Conservation (phyloP, 2,888 invertebrate genomes). For the Drosophila setosimentum region DNA sequence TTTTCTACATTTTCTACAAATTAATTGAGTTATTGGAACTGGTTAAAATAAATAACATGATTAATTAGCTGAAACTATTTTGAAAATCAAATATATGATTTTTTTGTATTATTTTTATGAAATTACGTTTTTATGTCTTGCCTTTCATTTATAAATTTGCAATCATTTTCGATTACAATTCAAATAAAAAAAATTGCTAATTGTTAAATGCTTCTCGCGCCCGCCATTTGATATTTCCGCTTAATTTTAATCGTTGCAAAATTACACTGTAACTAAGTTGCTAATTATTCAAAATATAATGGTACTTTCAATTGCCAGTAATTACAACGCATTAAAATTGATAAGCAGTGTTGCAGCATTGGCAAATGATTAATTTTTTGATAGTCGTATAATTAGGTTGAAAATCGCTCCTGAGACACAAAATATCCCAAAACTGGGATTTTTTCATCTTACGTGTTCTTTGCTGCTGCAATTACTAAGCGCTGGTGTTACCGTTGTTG, state of each 20-base stretch:
- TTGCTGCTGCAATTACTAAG: slow-evolving; percentile 18
- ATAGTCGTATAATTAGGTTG: not conserved
- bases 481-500: slow-evolving; percentile 27
- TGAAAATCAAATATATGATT: too few species aligned
- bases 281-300: slow-evolving; percentile 64
- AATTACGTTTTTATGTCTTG: not conserved
- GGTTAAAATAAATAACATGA: too few species aligned
- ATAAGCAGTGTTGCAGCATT: slow-evolving; percentile 47
- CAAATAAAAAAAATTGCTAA: not conserved
- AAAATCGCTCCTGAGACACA: not conserved
- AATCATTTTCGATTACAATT: not conserved
- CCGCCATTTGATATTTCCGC: slow-evolving; percentile 66
- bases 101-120: not conserved
- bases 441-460: slow-evolving; percentile 36
- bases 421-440: not conserved
- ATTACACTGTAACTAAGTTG: slow-evolving; percentile 41
- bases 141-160: not conserved
- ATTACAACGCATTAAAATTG: slow-evolving; percentile 53
- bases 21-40: too few species aligned
- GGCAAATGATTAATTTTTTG: not conserved
- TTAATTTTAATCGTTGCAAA: slow-evolving; percentile 47
- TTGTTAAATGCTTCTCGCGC: slow-evolving; percentile 29
- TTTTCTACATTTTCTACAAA: too few species aligned
- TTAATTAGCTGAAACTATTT: too few species aligned
- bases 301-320: slow-evolving; percentile 41